Base-by-base conservation (phyloP, 2,888 invertebrate genomes). In the Harmothoe impar region DNA sequence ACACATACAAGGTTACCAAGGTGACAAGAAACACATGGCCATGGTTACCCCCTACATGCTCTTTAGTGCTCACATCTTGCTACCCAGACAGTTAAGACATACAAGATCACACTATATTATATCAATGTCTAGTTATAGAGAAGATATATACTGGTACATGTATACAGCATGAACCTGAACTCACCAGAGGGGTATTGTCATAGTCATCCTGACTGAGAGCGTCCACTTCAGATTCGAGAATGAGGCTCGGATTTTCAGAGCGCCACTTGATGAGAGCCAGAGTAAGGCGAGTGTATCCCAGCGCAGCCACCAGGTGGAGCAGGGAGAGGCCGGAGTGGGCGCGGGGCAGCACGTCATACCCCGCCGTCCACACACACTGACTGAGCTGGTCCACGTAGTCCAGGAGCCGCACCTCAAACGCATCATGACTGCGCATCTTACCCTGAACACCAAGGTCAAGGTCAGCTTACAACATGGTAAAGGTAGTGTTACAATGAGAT, bases 151-250 rank as follows among this genome's bases (percentile, higher is more conserved):
- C n/a, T 17, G 10, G 54, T 52, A 17, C 17, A 17, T 52, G 17
- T 15, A 52, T 15, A 10, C 10, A 15, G 54, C 54, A 52, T 15
- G 12, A 17, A 52, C 54, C 10, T 52, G 12, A 15, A 52, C 54
- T 52, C 96, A 98, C 98, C 96, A 99, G 96, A 90, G 99, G 99
- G 7, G 99, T 99, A 94, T 97, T 98, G 91, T 98, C 98, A 94
- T 98, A 98, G 92, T 97, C 97, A 96, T 99, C 99, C 94, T 98
- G 97, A 93, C 98, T 98, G 90, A 98, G 97, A 91, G 98, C 98
- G 96, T 99, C 98, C 77, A 99, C 98, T 96, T 99, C 99, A 51
- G 98, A 97, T 95, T 98, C 98, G 92, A 99, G 96, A 89, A 98
- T 97, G 93, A 98, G 96, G 93, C 98, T 98, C 72, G 97, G 97